Evolutionary conservation across 2,888 invertebrate species (phyloP).

Genomic region (Zaprionus obscuricornis): DNA sequence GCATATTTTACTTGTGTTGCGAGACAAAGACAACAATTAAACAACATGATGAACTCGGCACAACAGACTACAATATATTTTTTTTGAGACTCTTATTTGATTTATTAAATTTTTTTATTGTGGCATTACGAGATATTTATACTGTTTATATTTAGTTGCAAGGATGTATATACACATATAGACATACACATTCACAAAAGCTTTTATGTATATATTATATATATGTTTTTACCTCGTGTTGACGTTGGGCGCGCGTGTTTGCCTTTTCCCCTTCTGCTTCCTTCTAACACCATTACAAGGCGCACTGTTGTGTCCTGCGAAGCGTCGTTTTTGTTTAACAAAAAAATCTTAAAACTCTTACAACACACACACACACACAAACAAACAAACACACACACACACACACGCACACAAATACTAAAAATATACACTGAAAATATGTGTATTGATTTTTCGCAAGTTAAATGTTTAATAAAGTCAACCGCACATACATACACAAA

Average conservation of each 20-base stretch:
- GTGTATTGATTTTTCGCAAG: slow-evolving; percentile 62
- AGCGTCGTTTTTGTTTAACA: slow-evolving; percentile 54
- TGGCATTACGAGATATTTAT: slow-evolving; percentile 15
- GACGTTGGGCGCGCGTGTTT: slow-evolving; percentile 31
- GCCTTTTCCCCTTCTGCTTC: slow-evolving; percentile 2
- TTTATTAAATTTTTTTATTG: slow-evolving; percentile 37
- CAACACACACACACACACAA: slow-evolving; percentile 30
- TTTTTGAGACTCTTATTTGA: no score
- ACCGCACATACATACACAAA: slow-evolving; percentile 24
- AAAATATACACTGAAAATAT: no score
- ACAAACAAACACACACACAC: slow-evolving; percentile 16
- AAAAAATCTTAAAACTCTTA: slow-evolving; percentile 29
- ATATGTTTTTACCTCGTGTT: slow-evolving; percentile 35
- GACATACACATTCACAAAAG: background rate
- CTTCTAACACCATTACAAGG: slow-evolving; percentile 6
- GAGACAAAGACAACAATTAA: slow-evolving; percentile 50
- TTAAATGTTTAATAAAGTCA: slow-evolving; percentile 58
- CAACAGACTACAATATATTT: slow-evolving; percentile 6
- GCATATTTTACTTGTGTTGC: slow-evolving; percentile 40
- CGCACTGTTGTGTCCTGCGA: slow-evolving; percentile 40
- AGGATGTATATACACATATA: slow-evolving; percentile 41
- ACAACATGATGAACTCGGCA: slow-evolving; percentile 29
- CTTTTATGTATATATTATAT: background rate
- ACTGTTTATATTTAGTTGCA: slow-evolving; percentile 61
- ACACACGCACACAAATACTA: slow-evolving; percentile 35